phyloP scores from a whole-genome alignment of 2,888 invertebrate species.

The Scotopteryx bipunctaria region DNA sequence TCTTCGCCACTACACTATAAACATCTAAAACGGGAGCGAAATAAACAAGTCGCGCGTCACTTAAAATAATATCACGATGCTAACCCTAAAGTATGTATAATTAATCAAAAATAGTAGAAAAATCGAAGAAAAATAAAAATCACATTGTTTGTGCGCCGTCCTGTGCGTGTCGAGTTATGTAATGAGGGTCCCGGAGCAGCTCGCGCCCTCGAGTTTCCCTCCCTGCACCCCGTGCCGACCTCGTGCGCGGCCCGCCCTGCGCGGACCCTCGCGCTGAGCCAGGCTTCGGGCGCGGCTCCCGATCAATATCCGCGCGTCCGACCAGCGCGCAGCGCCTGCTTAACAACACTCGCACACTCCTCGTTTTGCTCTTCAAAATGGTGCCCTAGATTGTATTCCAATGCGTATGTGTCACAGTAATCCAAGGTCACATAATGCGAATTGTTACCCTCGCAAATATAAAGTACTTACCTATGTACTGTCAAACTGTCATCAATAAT shows the following conservation, averaged over 20 bases:
- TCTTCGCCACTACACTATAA: conserved; percentile 54
- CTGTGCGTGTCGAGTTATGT: conserved; percentile 82
- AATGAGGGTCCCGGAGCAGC: conserved; percentile 73
- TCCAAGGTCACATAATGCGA: conserved; percentile 53
- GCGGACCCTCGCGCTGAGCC: conserved; percentile 32
- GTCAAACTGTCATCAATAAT: neutral
- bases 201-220: conserved; percentile 52
- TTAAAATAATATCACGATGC: conserved; percentile 73
- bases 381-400: conserved; percentile 54
- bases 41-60: conserved; percentile 65
- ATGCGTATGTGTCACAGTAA: conserved; percentile 32
- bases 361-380: conserved; percentile 43
- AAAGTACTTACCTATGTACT: neutral
- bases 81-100: conserved; percentile 79
- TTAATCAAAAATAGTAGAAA: conserved; percentile 75
- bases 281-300: conserved; percentile 20
- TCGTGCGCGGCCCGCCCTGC: conserved; percentile 47
- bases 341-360: conserved; percentile 33
- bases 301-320: conserved; percentile 42
- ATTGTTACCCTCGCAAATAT: conserved; percentile 4
- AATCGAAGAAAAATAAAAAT: conserved; percentile 74
- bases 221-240: conserved; percentile 47
- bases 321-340: conserved; percentile 43
- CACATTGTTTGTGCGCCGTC: conserved; percentile 83
- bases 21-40: conserved; percentile 62